Evolutionary conservation across 1,140 invertebrate genomes (phyloP).

Genomic region (Pseudobourletiella spinata): DNA sequence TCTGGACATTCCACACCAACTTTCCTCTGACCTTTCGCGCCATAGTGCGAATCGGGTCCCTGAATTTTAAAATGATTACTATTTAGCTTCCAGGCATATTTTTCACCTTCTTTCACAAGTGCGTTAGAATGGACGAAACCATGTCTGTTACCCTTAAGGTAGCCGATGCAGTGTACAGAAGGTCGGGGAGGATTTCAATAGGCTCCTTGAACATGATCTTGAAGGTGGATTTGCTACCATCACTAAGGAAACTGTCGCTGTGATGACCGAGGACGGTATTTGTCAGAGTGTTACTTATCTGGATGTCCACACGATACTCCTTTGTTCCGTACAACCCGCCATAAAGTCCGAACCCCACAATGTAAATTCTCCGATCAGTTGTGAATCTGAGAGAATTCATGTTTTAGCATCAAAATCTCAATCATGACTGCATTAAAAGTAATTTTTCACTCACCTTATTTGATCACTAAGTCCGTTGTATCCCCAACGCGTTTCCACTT

Average conservation of each 20-base stretch:
- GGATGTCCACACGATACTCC: conserved; percentile 70
- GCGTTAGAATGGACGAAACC: too few relatives aligned
- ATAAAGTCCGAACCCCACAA: conserved; percentile 80
- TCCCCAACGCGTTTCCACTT: conserved; percentile 75
- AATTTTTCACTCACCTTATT: conserved; percentile 54
- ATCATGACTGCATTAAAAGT: not conserved
- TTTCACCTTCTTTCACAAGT: not conserved
- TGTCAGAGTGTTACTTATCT: conserved; percentile 66
- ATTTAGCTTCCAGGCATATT: not conserved
- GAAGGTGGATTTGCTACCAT: conserved; percentile 72
- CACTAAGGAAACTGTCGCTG: conserved; percentile 66
- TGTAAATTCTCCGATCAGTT: conserved; percentile 71
- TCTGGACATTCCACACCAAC: conserved; percentile 65
- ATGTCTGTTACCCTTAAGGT: conserved; percentile 74
- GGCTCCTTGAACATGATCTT: conserved; percentile 83
- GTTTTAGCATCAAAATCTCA: not conserved
- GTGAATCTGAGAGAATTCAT: conserved; percentile 52
- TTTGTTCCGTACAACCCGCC: conserved; percentile 73
- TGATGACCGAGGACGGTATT: conserved; percentile 68
- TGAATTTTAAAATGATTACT: conserved; percentile 42
- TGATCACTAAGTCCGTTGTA: conserved; percentile 78
- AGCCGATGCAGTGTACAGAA: conserved; percentile 72
- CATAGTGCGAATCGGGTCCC: conserved; percentile 83
- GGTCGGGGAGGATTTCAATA: conserved; percentile 69
- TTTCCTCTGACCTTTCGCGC: conserved; percentile 67